Conservation (phyloP, 2,113 vertebrate genomes). For the Rhombomys opimus region DNA sequence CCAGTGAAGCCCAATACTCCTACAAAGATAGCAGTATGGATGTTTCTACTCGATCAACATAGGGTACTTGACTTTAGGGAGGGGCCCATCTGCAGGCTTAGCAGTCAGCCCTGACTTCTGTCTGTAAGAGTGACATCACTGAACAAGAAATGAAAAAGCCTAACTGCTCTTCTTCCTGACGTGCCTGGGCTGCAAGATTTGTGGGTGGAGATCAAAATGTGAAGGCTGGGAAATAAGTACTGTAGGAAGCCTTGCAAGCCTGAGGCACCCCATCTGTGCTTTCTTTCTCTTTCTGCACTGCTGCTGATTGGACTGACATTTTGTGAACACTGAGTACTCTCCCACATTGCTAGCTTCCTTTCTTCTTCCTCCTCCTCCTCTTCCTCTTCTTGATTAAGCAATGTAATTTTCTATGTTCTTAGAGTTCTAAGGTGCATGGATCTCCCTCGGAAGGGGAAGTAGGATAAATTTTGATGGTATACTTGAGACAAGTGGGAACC, state of each 20-base stretch:
- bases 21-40: background rate
- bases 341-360: background rate
- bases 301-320: background rate
- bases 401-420: background rate
- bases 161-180: background rate
- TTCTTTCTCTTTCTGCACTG: background rate
- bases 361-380: background rate
- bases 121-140: no score
- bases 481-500: no score
- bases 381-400: background rate
- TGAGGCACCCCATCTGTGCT: background rate
- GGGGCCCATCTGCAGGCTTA: background rate
- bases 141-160: background rate
- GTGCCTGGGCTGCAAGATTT: no score
- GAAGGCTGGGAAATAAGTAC: background rate
- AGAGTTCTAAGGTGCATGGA: background rate
- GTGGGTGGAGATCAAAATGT: accelerated
- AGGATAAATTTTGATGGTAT: background rate
- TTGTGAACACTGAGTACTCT: background rate
- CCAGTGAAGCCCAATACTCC: background rate
- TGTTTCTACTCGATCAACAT: accelerated
- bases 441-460: background rate
- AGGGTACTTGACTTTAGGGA: background rate
- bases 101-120: background rate
- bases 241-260: accelerated